Base-by-base conservation (phyloP, 2,113 vertebrate genomes). In the Pedetes capensis region DNA sequence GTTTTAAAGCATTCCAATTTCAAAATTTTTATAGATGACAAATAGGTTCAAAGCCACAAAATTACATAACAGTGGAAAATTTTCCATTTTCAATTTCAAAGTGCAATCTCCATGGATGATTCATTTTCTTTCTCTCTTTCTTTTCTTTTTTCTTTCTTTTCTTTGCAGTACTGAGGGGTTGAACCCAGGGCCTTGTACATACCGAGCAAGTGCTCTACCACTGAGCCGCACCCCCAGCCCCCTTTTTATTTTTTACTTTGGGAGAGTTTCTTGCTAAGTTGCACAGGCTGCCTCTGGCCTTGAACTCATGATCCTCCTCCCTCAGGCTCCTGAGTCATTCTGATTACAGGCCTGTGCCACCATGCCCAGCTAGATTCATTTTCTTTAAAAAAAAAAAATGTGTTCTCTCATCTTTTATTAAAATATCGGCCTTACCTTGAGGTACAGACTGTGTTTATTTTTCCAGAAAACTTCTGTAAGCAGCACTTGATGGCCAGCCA, bases 11-110 rank as follows among this genome's bases (percentile, higher is more conserved):
- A 53, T 55, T 32, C 84, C 63, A 61, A 63, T 37, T 55, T 32
- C 32, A 89, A 66, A 86, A 44, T 39, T 64, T 94, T 71, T 81
- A 53, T 69, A 49, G 87, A 94, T 89, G 79, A 80, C 49, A 85
- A 42, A 89, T 57, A 71, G 20, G 57, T 88, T 61, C 59, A 44
- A 64, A 85, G 59, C 6, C 84, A 44, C 34, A 23, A 14, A 61
- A 42, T 80, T 89, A 63, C 32, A 6, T 32, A 81, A 81, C 34
- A 75, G 27, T 64, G 18, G 59, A 55, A 17, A 27, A 8, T 14
- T 34, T 18, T 29, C n/a, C n/a, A n/a, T n/a, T 72, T 51, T 55
- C 85, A 63, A 68, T 78, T 91, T 85, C 71, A 59, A 66, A 83
- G 37, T 64, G 6, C n/a, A 39, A 47, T 84, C 92, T 87, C 57